A percentile compares a stretch with the other conserved stretches of the same genome.
Conservation (phyloP, 2,888 invertebrate genomes). For the Perdita meconis region DNA sequence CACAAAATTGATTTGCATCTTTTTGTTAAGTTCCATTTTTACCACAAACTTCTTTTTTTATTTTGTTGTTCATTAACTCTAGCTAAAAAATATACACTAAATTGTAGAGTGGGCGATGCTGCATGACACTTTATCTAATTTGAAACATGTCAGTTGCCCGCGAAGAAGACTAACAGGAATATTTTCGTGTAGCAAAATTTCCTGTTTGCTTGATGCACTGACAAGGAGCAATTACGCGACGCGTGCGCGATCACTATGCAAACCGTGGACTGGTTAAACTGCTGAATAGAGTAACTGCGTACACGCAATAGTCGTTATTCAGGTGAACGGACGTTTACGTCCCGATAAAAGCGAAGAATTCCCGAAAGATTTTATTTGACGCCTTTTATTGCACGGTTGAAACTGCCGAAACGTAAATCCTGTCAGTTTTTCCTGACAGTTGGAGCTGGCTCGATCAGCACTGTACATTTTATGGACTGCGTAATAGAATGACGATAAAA, state of each 20-base stretch:
- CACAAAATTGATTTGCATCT: too few relatives aligned
- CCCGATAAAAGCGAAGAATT: slow-evolving; percentile 29
- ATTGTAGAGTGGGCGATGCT: too few relatives aligned
- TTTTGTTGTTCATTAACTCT: too few relatives aligned
- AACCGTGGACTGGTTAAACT: slow-evolving; percentile 8
- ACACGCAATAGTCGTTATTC: slow-evolving; percentile 42
- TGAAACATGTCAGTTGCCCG: background rate
- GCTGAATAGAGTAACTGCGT: slow-evolving; percentile 24
- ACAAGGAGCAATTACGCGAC: slow-evolving; percentile 39
- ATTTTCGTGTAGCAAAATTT: slow-evolving; percentile 12
- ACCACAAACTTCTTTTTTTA: too few relatives aligned
- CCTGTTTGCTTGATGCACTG: slow-evolving; percentile 22
- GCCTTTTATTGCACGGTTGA: slow-evolving; percentile 14
- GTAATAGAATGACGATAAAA: slow-evolving; percentile 19
- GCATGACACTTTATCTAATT: too few relatives aligned
- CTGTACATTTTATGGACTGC: slow-evolving; percentile 13
- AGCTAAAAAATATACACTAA: too few relatives aligned
- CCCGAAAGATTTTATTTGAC: slow-evolving; percentile 32
- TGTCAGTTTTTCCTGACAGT: slow-evolving; percentile 16
- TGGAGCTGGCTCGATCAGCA: background rate
- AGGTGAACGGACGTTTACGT: slow-evolving; percentile 29
- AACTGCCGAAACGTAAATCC: slow-evolving; percentile 31
- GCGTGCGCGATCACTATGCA: slow-evolving; percentile 23
- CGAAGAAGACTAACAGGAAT: slow-evolving; percentile 2
- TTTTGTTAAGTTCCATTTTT: too few relatives aligned